Conservation (phyloP, 2,113 vertebrate species). For the Delphinapterus leucas region DNA sequence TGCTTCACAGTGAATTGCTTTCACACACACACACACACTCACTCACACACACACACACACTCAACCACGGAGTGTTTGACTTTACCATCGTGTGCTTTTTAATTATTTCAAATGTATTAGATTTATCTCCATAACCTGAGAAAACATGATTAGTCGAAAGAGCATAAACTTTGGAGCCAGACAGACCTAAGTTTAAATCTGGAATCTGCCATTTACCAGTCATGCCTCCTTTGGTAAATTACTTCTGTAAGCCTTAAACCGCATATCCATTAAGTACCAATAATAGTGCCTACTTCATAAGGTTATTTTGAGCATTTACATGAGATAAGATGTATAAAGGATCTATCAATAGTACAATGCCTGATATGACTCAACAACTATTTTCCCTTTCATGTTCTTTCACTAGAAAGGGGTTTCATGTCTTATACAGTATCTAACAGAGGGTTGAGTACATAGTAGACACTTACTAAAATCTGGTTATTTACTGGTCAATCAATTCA, state of each 20-base stretch:
- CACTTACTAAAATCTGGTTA: conserved; percentile 15
- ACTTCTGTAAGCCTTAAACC: neutral
- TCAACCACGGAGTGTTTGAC: neutral
- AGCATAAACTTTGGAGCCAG: neutral
- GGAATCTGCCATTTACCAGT: neutral
- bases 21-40: neutral
- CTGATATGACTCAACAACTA: neutral
- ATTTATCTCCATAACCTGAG: neutral
- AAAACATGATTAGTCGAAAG: neutral
- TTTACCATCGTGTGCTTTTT: neutral
- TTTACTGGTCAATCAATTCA: neutral
- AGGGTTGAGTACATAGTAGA: neutral
- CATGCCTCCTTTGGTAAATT: neutral
- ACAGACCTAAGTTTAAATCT: neutral
- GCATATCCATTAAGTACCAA: neutral
- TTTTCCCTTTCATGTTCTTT: neutral
- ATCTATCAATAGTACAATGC: neutral
- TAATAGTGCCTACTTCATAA: neutral
- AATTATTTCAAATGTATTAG: neutral
- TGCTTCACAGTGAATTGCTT: neutral
- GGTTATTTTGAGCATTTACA: neutral
- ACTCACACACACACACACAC: neutral
- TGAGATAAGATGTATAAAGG: neutral
- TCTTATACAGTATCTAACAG: neutral
- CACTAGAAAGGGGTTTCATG: neutral